A percentile compares a stretch with the other conserved stretches of the same genome.
Evolutionary conservation across 1,140 invertebrate species (phyloP).

Genomic region (Popillia japonica): DNA sequence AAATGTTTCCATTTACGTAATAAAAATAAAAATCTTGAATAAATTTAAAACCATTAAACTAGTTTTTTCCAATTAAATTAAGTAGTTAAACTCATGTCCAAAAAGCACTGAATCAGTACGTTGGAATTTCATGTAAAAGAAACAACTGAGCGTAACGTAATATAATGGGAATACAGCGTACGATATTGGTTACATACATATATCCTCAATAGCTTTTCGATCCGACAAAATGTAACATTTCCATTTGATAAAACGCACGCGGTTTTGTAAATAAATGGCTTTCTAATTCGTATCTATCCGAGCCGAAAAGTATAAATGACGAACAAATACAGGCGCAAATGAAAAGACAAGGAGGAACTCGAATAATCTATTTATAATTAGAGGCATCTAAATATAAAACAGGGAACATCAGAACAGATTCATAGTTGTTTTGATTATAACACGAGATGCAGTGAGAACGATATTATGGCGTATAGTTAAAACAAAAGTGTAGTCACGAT

Average conservation of each 20-base stretch:
- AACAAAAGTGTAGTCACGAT: not conserved
- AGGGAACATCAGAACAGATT: not conserved
- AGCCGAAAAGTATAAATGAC: not conserved
- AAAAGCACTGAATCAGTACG: not conserved
- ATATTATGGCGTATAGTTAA: not conserved
- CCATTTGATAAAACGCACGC: not conserved
- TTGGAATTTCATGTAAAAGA: not conserved
- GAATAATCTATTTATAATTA: constrained; percentile 9
- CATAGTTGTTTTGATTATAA: not conserved
- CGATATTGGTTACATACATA: not conserved
- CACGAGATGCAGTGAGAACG: not conserved
- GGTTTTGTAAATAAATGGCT: not conserved
- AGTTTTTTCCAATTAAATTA: not conserved
- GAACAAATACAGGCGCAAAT: not conserved
- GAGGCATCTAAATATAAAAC: constrained; percentile 1
- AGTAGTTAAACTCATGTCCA: not conserved
- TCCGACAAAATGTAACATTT: constrained; percentile 3
- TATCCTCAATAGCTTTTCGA: not conserved
- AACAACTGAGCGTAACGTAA: not conserved
- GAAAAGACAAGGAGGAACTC: not conserved
- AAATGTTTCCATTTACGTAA: no score
- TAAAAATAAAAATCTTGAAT: not conserved
- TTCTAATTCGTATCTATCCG: not conserved
- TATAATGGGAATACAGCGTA: not conserved
- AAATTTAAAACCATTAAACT: not conserved